Conservation (phyloP, 2,113 vertebrate species). For the Rhodinocichla rosea region DNA sequence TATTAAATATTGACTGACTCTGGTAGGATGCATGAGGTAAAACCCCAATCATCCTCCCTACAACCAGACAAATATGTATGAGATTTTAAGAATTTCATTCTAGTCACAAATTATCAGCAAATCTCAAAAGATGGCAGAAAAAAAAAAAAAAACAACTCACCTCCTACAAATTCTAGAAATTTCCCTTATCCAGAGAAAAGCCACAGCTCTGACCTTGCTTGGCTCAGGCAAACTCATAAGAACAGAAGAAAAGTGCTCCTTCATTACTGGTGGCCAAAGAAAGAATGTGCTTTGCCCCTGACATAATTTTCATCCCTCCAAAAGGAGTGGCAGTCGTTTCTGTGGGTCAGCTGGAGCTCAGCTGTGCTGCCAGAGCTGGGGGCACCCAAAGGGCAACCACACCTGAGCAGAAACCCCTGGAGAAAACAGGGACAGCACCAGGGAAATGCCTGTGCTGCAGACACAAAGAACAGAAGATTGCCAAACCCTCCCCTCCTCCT, state of each 20-base stretch:
- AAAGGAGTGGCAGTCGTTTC: not conserved
- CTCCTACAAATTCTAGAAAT: not conserved
- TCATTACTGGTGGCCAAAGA: not conserved
- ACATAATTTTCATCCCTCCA: not conserved
- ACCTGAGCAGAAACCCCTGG: not conserved
- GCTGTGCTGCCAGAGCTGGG: not conserved
- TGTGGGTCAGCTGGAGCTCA: not conserved
- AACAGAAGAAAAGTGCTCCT: not conserved
- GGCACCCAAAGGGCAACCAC: not conserved
- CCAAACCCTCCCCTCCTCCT: not conserved
- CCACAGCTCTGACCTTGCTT: constrained; percentile 24
- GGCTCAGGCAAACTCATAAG: not conserved
- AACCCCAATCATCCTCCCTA: not conserved
- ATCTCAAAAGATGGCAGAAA: not conserved
- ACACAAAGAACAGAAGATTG: not conserved
- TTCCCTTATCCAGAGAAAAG: not conserved
- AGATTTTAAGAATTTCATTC: constrained; percentile 42
- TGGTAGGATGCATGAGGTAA: not conserved
- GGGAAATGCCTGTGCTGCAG: not conserved
- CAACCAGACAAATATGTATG: not conserved
- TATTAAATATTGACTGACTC: constrained; percentile 41
- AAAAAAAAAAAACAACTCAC: too few relatives aligned
- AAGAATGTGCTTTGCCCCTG: not conserved
- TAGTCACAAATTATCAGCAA: not conserved
- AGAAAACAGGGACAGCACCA: not conserved